Evolutionary conservation across 2,888 invertebrate species (phyloP).

Genomic region (Strigamia maritima): DNA sequence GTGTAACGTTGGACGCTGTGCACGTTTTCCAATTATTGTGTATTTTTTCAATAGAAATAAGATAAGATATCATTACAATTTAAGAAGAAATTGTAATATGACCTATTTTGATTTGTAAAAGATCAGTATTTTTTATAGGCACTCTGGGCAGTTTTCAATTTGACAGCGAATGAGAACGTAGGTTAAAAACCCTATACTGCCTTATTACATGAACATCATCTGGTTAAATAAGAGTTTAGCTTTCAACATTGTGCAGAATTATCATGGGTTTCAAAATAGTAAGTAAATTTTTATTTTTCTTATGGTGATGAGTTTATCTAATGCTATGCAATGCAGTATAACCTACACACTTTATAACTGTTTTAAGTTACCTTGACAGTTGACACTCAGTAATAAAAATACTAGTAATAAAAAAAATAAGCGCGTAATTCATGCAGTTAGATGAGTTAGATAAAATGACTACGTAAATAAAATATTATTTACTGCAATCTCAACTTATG

Average conservation of each 20-base stretch:
- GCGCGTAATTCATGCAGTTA: no score
- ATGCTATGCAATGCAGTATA: no score
- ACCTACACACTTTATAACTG: no score
- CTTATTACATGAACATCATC: background rate
- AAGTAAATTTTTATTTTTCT: background rate
- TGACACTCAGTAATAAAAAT: no score
- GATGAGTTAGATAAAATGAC: no score
- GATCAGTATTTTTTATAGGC: background rate
- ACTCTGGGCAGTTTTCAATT: conserved; percentile 18
- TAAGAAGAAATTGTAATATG: conserved; percentile 3
- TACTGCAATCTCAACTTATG: no score
- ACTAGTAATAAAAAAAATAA: no score
- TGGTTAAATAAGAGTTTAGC: background rate
- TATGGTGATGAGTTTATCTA: no score
- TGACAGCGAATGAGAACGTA: conserved; percentile 25
- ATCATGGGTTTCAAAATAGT: conserved; percentile 19
- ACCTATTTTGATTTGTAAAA: background rate
- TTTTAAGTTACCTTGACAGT: no score
- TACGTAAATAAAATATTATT: no score
- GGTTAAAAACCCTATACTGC: background rate
- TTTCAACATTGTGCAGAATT: background rate
- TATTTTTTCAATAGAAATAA: background rate
- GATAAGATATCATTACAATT: background rate
- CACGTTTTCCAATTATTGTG: background rate
- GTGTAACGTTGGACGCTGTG: no score